Evolutionary conservation across 2,113 vertebrate genomes (phyloP).

Genomic region (Acrocephalus kingi): DNA sequence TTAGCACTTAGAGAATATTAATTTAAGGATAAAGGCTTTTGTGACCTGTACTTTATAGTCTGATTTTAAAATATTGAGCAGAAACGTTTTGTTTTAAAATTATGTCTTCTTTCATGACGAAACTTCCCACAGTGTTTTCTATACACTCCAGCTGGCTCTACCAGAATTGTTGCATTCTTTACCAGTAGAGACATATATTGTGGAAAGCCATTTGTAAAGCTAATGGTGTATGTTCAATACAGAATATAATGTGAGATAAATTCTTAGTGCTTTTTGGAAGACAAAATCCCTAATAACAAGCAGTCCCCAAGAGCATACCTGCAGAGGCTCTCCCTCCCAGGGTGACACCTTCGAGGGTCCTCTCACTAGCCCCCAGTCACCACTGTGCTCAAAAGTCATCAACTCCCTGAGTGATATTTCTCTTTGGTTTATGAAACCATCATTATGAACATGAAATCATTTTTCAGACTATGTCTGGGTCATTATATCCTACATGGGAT

Average conservation of each 20-base stretch:
- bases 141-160: neutral
- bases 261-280: neutral
- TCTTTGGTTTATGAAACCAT: neutral
- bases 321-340: neutral
- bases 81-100: neutral
- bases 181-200: neutral
- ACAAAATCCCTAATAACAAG: neutral
- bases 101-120: neutral
- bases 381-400: neutral
- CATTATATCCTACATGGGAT: neutral
- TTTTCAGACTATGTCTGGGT: neutral
- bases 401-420: neutral
- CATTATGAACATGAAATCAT: neutral
- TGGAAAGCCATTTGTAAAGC: neutral
- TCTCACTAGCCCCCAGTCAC: neutral
- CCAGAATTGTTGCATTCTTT: neutral
- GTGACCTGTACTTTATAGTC: neutral
- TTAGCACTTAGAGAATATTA: neutral
- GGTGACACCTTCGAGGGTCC: neutral
- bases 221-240: neutral
- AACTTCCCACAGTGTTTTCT: neutral
- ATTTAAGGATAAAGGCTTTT: neutral
- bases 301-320: neutral
- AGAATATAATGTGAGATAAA: neutral
- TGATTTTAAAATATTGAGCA: neutral